phyloP scores from a whole-genome alignment of 2,113 vertebrate genomes.

The Anseranas semipalmata region DNA sequence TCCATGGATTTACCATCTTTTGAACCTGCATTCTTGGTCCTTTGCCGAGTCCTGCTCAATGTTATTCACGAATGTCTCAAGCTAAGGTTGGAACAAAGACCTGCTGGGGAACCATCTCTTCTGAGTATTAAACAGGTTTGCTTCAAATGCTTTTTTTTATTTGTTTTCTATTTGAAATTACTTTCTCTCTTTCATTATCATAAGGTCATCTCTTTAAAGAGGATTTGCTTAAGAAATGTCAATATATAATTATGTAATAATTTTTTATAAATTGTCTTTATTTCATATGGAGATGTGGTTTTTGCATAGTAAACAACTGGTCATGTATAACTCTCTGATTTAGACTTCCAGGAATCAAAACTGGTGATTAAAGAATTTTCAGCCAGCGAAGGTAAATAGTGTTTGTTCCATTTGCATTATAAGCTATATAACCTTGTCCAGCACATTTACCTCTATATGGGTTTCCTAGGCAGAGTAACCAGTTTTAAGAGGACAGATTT shows the following conservation, averaged over 20 bases:
- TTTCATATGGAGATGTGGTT: background rate
- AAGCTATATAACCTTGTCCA: background rate
- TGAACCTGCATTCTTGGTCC: constrained; percentile 92
- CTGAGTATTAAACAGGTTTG: constrained; percentile 98
- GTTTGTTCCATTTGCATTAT: background rate
- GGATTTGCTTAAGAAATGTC: background rate
- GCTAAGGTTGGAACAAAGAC: constrained; percentile 92
- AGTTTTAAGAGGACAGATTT: background rate
- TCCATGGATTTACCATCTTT: constrained; percentile 97
- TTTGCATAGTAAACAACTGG: background rate
- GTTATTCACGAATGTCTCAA: constrained; percentile 99
- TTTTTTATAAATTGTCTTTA: background rate
- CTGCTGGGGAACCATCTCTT: constrained; percentile 96
- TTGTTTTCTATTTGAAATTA: background rate
- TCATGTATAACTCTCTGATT: background rate
- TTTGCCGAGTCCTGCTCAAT: constrained; percentile 95
- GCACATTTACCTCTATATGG: background rate
- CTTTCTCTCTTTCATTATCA: background rate
- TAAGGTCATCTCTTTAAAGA: background rate
- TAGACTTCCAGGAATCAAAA: background rate
- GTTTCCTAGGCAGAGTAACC: background rate
- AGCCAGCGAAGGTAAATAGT: background rate
- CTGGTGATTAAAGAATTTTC: background rate
- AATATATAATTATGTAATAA: background rate
- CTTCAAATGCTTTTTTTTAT: background rate